Percentiles rank a stretch among this genome's conserved stretches.
Evolutionary conservation across 2,888 invertebrate species (phyloP).

Genomic region (Baronia brevicornis): DNA sequence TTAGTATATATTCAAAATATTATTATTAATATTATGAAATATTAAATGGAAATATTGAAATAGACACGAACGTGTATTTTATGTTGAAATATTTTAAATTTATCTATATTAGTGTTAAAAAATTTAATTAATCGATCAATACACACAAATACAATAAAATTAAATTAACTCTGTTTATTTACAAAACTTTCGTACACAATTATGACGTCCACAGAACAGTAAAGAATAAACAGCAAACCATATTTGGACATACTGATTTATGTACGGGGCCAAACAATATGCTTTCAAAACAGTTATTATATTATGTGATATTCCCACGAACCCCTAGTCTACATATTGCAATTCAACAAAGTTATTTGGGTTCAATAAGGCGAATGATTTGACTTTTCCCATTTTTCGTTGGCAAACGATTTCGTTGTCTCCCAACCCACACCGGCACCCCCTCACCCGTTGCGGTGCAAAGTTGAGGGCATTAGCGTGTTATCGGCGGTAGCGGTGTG

Average conservation of each 20-base stretch:
- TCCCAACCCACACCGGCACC: conserved; percentile 25
- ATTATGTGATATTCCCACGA: conserved; percentile 18
- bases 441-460: conserved; percentile 64
- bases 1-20: not conserved
- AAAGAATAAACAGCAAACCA: too few relatives aligned
- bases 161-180: too few relatives aligned
- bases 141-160: too few relatives aligned
- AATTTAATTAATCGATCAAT: too few relatives aligned
- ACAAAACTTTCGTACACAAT: too few relatives aligned
- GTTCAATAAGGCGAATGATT: conserved; percentile 71
- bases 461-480: conserved; percentile 76
- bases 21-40: too few relatives aligned
- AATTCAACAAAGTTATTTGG: conserved; percentile 67
- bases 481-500: conserved; percentile 69
- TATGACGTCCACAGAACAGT: too few relatives aligned
- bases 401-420: conserved; percentile 42
- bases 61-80: too few relatives aligned
- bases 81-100: too few relatives aligned
- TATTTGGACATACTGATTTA: too few relatives aligned
- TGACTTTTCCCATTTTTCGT: conserved; percentile 71
- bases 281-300: conserved; percentile 10
- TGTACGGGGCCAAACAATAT: conserved; percentile 13
- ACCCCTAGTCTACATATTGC: conserved; percentile 45
- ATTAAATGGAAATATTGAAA: too few relatives aligned
- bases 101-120: too few relatives aligned